Evolutionary conservation across 1,140 invertebrate species (phyloP), one percentile per base, ranked within the genome.

Genomic region (Zaprionus capensis): DNA sequence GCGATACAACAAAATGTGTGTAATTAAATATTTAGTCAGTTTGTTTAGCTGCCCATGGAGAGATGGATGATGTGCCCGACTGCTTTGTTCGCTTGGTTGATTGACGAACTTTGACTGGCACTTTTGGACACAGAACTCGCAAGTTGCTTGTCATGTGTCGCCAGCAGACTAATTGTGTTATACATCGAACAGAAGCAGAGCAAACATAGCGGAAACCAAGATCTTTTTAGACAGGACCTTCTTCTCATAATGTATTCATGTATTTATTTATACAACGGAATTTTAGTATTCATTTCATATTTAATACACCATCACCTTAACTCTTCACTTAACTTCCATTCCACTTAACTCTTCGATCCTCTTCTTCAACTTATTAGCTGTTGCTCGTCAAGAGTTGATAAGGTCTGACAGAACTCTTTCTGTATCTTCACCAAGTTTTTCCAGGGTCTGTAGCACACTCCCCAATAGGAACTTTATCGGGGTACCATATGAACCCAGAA

Each of bases 401-500:
- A 6, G 36, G n/a, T 20, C 17, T 20, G 0, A 20, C 6, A 20
- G 2, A 1, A 49, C 44, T 20, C 6, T 11, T 20, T 11, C 1
- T 46, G 7, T 46, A 5, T 46, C 17, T 46, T 46, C 5, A 46
- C 9, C 2, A 49, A 17, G 20, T 49, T 49, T 49, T 49, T 2
- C 2, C 17, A 46, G 44, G 17, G 5, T 46, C 2, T 46, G n/a
- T 5, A 6, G 17, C 44, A 15, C 6, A 46, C 2, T 20, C 44
- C 4, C 12, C 38, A 14, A 38, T 14, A 38, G 14, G 4, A 5
- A 14, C 44, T 17, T 34, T 28, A 67, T 46, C 64, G 24, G 0
- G 80, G 75, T 44, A 91, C 76, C 46, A 91, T 46, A 5, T 93
- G 91, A 5, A 93, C 67, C 92, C 93, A 93, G 62, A 91, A 91